phyloP scores from a whole-genome alignment of 2,113 vertebrate genomes.

The Macheiramphus alcinus region DNA sequence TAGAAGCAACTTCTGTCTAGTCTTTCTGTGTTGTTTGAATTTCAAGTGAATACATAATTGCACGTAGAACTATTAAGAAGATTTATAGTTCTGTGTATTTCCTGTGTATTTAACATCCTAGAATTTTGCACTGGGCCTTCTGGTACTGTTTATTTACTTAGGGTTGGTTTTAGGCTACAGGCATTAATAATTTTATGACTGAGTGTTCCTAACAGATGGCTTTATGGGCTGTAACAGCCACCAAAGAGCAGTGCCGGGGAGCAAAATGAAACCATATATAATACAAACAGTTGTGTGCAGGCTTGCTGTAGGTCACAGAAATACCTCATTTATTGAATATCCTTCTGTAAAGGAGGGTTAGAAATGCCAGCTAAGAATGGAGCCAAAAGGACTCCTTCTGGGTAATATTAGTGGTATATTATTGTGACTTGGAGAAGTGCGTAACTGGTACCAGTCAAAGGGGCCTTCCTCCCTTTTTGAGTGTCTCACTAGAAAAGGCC shows the following conservation, averaged over 20 bases:
- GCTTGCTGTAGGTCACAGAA: conserved; percentile 39
- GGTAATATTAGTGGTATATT: background rate
- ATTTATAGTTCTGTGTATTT: conserved; percentile 42
- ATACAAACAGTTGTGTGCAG: conserved; percentile 23
- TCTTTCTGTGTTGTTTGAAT: background rate
- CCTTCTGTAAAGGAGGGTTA: background rate
- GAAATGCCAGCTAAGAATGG: conserved; percentile 2
- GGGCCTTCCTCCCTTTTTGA: background rate
- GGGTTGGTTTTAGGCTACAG: conserved; percentile 39
- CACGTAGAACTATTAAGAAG: background rate
- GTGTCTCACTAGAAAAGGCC: background rate
- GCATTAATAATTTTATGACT: conserved; percentile 59
- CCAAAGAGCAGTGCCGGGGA: conserved; percentile 44
- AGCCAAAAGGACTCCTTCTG: background rate
- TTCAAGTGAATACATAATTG: conserved; percentile 37
- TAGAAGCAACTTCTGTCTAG: background rate
- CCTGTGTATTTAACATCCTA: conserved; percentile 24
- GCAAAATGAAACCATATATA: conserved; percentile 49
- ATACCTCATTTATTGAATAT: conserved; percentile 23
- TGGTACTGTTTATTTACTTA: conserved; percentile 64
- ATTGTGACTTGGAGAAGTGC: background rate
- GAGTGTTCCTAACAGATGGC: conserved; percentile 55
- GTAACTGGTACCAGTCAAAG: conserved; percentile 10
- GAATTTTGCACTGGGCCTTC: conserved; percentile 46
- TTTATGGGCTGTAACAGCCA: conserved; percentile 50